Evolutionary conservation across 2,113 vertebrate species (phyloP), one percentile per base, ranked within the genome.

Genomic region (Arizona elegans): DNA sequence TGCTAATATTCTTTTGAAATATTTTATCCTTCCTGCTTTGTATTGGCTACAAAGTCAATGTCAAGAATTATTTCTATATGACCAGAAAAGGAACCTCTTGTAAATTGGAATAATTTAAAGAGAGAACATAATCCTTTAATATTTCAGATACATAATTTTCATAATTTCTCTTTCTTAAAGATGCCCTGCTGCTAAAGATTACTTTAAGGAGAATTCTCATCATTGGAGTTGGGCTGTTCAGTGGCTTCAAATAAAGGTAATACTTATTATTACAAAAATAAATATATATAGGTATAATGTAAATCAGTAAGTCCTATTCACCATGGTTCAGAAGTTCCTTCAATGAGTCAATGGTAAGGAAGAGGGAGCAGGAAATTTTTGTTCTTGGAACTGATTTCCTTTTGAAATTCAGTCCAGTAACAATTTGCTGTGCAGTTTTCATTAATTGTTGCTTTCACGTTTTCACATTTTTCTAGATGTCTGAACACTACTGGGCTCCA

Each of bases 161-260:
- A 92, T 95, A 56, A 92, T 90, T 8, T 91, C 0, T 95, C 94
- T 0, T 92, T 96, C 92, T n/a, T 47, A 90, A 96, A 99, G 99
- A 97, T 99, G 99, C 96, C 95, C 98, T 95, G 98, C 98, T 93
- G 99, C 99, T 75, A 99, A 99, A 96, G 99, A 99, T 92, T 99
- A 99, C 96, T 99, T 99, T 97, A 99, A 99, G 96, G 99, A 99
- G 92, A 98, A 99, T 93, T 99, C 99, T 19, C 98, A 99, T 93
- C 99, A 99, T 95, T 99, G 99, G 99, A 99, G 99, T 87, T 99
- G 99, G 99, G 99, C 99, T 3, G 99, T 99, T 17, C 99, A 99
- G 97, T 99, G 99, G 99, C 97, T 99, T 6, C 99, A 99, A 95
- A 99, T 99, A 92, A 99, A 99, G 98, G 99, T 98, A 95, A 86